Evolutionary conservation across 2,113 vertebrate species (phyloP), one percentile per base, ranked within the genome.

Genomic region (Cebidichthys violaceus): DNA sequence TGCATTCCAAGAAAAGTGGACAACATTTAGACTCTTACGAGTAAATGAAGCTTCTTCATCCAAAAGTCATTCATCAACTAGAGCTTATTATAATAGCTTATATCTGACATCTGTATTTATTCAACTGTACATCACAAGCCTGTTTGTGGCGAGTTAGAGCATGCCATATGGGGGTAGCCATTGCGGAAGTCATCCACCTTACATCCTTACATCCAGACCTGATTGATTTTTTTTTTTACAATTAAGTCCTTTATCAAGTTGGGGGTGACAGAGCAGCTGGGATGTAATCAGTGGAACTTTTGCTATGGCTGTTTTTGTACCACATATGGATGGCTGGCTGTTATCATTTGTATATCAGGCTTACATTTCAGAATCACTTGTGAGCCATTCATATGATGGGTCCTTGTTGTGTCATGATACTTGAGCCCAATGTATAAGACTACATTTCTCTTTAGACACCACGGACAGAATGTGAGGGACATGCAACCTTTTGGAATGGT

Each of bases 11-110:
- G 78, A 54, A 84, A 84, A 65, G 45, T 62, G 45, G 69, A 86
- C 47, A 1, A 83, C 79, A 82, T 89, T 82, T 89, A 88, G 79
- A 89, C 76, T 92, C 72, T 70, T 59, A 47, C 3, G 76, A 86
- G 85, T 75, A 79, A 84, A 65, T 80, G 33, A 82, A 83, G 33
- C 65, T 69, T 79, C 31, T 77, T 84, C 73, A 78, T 65, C 70
- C 78, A 81, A 86, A 81, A 45, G 45, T 83, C 78, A 88, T 79
- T 85, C 78, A 69, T 83, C 65, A 92, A 88, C 88, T 92, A 89
- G 79, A 86, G 85, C 86, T 82, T 89, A 88, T 84, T 90, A 72
- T 85, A 89, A 79, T 86, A 91, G 90, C 90, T 89, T 92, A 88
- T 91, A 87, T 87, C 81, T 81, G 86, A 90, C 88, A 83, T 90